A percentile compares a stretch with the other conserved stretches of the same genome.
Evolutionary conservation across 2,797 vertebrate species (phyloP).

Genomic region (Rousettus madagascariensis): DNA sequence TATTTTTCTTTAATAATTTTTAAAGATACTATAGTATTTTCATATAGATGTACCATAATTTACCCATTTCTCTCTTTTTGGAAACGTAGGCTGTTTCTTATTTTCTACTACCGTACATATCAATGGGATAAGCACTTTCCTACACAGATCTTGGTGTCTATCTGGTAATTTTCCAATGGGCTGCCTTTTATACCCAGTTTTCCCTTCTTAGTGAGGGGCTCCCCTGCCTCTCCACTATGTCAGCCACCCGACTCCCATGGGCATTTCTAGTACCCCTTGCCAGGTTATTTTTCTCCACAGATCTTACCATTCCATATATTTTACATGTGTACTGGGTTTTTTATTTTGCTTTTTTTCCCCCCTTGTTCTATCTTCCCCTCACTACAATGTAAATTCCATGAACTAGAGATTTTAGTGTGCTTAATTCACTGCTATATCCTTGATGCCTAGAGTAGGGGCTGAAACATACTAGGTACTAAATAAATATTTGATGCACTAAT

Average conservation of each 20-base stretch:
- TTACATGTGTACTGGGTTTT: neutral
- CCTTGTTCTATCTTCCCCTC: neutral
- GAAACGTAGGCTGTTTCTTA: neutral
- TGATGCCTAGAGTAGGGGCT: neutral
- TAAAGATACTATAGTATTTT: neutral
- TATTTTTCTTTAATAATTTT: constrained; percentile 27
- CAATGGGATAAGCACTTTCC: neutral
- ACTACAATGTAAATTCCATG: neutral
- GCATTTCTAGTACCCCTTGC: neutral
- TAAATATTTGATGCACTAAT: constrained; percentile 1
- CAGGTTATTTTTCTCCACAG: constrained; percentile 4
- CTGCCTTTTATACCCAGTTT: neutral
- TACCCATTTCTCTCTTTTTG: neutral
- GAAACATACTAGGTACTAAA: neutral
- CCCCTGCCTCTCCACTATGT: neutral
- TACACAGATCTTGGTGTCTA: neutral
- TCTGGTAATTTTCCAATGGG: neutral
- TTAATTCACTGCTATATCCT: neutral
- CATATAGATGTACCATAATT: neutral
- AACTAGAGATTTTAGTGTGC: constrained; percentile 13
- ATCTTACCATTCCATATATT: neutral
- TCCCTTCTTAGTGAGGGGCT: neutral
- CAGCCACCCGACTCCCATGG: neutral
- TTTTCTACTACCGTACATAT: neutral
- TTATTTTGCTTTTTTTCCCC: neutral